Percentiles rank a stretch among this genome's conserved stretches.
Evolutionary conservation across 2,797 vertebrate species (phyloP).

Genomic region (Huso huso): DNA sequence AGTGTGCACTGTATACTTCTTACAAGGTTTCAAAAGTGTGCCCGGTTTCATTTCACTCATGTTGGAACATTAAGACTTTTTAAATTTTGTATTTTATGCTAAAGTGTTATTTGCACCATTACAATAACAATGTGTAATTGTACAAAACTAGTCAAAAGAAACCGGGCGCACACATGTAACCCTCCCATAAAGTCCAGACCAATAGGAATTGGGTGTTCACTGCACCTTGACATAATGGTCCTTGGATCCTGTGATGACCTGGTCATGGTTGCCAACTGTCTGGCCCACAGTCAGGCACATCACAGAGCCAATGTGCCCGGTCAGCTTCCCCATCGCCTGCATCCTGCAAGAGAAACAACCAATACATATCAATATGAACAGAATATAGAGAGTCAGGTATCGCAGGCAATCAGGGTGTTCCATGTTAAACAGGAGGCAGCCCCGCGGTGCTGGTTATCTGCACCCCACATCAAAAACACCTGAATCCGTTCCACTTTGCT

Average conservation of each 20-base stretch:
- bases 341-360: constrained; percentile 56
- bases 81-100: too few species aligned
- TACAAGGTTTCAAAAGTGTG: too few species aligned
- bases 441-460: constrained; percentile 33
- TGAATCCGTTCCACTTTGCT: not conserved
- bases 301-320: constrained; percentile 87
- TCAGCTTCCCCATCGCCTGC: constrained; percentile 83
- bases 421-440: constrained; percentile 36
- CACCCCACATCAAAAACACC: not conserved
- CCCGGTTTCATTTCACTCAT: too few species aligned
- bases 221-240: constrained; percentile 93
- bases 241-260: constrained; percentile 95
- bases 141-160: too few species aligned
- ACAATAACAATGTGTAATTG: too few species aligned
- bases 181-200: too few species aligned
- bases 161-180: not conserved
- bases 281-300: constrained; percentile 92
- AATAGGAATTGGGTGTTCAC: not conserved
- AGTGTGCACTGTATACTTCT: too few species aligned
- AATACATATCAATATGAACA: constrained; percentile 17
- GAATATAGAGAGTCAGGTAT: not conserved
- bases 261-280: constrained; percentile 76
- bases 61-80: too few species aligned
- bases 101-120: too few species aligned
- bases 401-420: constrained; percentile 18